Evolutionary conservation across 1,140 invertebrate genomes (phyloP), one percentile per base, ranked within the genome.

Genomic region (Heliconius himera): DNA sequence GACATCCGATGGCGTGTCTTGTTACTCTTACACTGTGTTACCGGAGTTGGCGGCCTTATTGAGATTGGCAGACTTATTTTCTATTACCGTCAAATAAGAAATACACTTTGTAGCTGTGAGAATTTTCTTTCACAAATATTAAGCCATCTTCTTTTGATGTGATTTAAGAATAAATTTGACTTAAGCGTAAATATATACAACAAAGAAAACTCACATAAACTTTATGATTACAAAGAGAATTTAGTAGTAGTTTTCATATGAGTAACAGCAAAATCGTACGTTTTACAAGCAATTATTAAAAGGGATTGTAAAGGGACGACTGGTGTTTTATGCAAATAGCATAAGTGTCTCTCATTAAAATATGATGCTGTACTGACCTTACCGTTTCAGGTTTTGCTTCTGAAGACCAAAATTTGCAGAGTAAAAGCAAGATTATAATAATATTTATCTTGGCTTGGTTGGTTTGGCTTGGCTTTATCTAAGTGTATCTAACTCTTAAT

Each of bases 261-360:
- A 22, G n/a, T 60, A 56, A 22, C 54, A n/a, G 22, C 56, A 29
- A 66, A 66, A 66, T 29, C 20, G 13, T 66, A 11, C 11, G 29
- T 26, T 66, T 26, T 11, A 66, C n/a, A 26, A 26, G n/a, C 3
- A 66, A 66, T 66, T 66, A 66, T 66, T 66, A 26, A 66, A 66
- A 29, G 26, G 60, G 60, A 66, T 22, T n/a, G 11, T 5, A 16
- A 66, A 29, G 60, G 60, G 60, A 26, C 22, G 60, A 3, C 26
- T 66, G 26, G 13, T 66, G 22, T 66, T 66, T 87, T 86, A 88
- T 89, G 83, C 80, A 88, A 86, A 88, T 86, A 46, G 26, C 56
- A 79, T 82, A 86, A 81, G 81, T 83, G 80, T 54, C 80, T 86
- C 4, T 33, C 83, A 88, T 90, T 91, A 90, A 89, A 86, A 87